Base-by-base conservation (phyloP, 2,888 invertebrate genomes). In the Apoda limacodes region DNA sequence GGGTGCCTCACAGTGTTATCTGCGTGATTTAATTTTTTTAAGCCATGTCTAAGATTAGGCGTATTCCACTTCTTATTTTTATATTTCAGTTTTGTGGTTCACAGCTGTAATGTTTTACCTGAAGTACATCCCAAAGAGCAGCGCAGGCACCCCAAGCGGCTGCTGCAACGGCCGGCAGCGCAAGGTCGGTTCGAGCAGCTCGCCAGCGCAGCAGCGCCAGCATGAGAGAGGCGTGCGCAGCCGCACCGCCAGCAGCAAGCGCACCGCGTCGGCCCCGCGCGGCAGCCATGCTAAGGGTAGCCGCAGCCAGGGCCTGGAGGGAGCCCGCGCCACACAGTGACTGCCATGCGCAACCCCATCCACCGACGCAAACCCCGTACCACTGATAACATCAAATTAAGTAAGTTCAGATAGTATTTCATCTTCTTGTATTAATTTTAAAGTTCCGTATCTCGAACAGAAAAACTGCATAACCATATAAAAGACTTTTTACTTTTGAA, bases 81-180 rank as follows among this genome's bases (percentile, higher is more conserved):
- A n/a, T n/a, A n/a, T n/a, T n/a, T n/a, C n/a, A n/a, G n/a, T n/a
- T n/a, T n/a, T n/a, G n/a, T n/a, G n/a, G n/a, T n/a, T n/a, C n/a
- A n/a, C n/a, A n/a, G n/a, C n/a, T n/a, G n/a, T n/a, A n/a, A n/a
- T n/a, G n/a, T n/a, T n/a, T 62, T 32, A 83, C 84, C 69, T 82
- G 84, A 19, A 86, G 52, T 33, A 90, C 90, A 54, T 93, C 92
- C 92, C 92, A 93, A 43, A 92, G 87, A 11, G 90, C 89, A 32
- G 92, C 91, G 63, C 92, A 92, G 2, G 92, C 92, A 9, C 92
- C 92, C 92, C 92, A 93, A 0, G 91, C 89, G 0, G 92, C 91
- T 2, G 91, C 89, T 28, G 92, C 90, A 12, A 92, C 89, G 43
- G 91, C 91, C 36, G 92, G 91, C 29, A 92, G 75, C 1, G 92